These are phyloP conservation scores for Macroglossus sobrinus DNA, from an alignment of 2,113 vertebrate genomes.

Conservation along the genomic window DNA sequence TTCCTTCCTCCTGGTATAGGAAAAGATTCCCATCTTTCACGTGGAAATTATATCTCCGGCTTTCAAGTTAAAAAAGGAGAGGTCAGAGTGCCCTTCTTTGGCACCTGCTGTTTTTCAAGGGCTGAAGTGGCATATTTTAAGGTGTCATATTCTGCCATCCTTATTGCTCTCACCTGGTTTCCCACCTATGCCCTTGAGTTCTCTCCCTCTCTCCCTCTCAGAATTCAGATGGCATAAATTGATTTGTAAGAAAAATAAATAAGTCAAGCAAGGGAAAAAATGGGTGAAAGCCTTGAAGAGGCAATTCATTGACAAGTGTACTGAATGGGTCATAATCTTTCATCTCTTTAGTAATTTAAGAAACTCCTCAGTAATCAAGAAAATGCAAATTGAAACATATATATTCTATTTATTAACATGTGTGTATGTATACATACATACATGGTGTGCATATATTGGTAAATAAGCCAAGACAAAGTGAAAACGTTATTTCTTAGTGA, in stretches of 20 bases:
- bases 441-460: not conserved
- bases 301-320: not conserved
- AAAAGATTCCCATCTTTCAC: not conserved
- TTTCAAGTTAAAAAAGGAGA: not conserved
- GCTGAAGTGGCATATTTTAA: not conserved
- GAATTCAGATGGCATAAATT: not conserved
- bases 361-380: not conserved
- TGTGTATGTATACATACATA: not conserved
- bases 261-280: not conserved
- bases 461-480: not conserved
- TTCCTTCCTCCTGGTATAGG: not conserved
- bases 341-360: not conserved
- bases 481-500: not conserved
- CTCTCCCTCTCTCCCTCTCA: not conserved
- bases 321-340: not conserved
- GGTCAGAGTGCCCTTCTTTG: not conserved
- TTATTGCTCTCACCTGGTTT: not conserved
- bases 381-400: not conserved
- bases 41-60: not conserved
- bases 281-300: not conserved
- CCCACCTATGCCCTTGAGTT: not conserved
- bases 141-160: not conserved
- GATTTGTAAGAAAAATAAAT: not conserved
- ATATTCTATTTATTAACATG: not conserved
- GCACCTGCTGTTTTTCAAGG: not conserved